A percentile compares a stretch with the other conserved stretches of the same genome.
Conservation (phyloP, 2,797 vertebrate genomes). For the Coregonus suidteri region DNA sequence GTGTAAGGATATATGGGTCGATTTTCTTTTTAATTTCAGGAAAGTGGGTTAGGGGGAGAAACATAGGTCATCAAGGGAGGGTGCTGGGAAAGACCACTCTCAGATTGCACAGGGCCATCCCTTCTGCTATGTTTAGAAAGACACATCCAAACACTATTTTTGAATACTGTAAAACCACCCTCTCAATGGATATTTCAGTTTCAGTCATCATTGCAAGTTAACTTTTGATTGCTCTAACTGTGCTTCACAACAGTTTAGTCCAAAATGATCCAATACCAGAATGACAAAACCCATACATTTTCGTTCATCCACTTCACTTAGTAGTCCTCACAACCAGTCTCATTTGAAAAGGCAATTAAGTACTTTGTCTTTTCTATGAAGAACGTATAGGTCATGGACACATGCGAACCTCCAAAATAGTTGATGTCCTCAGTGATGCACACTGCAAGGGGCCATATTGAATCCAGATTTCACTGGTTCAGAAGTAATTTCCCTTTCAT, state of each 20-base stretch:
- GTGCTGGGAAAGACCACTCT: conserved; percentile 2
- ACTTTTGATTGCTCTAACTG: neutral
- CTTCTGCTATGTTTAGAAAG: neutral
- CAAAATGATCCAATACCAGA: neutral
- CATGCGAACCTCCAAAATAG: conserved; percentile 64
- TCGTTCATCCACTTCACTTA: neutral
- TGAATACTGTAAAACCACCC: neutral
- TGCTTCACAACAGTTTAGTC: neutral
- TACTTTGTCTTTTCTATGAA: conserved; percentile 1
- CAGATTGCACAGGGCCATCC: neutral
- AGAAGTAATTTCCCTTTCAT: conserved; percentile 66
- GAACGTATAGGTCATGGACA: conserved; percentile 60
- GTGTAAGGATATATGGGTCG: conserved; percentile 27
- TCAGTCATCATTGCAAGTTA: neutral
- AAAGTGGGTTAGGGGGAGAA: conserved; percentile 37
- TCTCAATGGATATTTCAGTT: neutral
- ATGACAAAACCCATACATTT: no score
- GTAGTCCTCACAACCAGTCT: neutral
- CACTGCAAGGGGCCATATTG: conserved; percentile 71
- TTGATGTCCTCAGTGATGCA: conserved; percentile 69
- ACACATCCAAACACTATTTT: neutral
- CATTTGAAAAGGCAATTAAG: conserved; percentile 5
- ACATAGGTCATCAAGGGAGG: conserved; percentile 19
- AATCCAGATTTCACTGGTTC: conserved; percentile 76
- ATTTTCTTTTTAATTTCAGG: conserved; percentile 37